Evolutionary conservation across 1,140 invertebrate genomes (phyloP), one percentile per base, ranked within the genome.

Genomic region (Cotesia chilonis): DNA sequence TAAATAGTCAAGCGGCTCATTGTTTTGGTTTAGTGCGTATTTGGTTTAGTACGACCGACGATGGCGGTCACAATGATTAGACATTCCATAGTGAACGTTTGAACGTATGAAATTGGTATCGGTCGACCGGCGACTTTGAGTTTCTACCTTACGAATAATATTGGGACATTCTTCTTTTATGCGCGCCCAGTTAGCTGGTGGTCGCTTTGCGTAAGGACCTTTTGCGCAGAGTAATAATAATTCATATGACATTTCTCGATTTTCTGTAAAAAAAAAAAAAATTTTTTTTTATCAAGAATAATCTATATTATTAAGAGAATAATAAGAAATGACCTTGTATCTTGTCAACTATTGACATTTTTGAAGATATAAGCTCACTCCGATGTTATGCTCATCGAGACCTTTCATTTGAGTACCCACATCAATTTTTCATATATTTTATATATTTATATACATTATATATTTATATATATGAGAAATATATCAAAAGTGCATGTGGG

Each of bases 91-190:
- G 78, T 76, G 41, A 51, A 72, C 72, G 65, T 76, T 67, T 73
- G 64, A 75, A 70, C 64, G 64, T 6, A 61, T 72, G 73, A 78
- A 55, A 71, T 77, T 76, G 79, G 79, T 80, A 74, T 75, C 77
- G 72, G 81, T 77, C 35, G 70, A 76, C 59, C 77, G 70, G 63
- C 76, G 74, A 64, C 14, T 14, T 14, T 14, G 14, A 14, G 71
- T 72, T 59, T 79, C 70, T 87, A 90, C 89, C 84, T 90, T 89
- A 73, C 87, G 85, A 65, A 88, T 79, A 70, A 90, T 84, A 71
- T 76, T 83, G 36, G 89, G 89, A 79, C 87, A 86, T 73, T 89
- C 88, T 74, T 85, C 85, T 67, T 86, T 83, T 74, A 90, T 89
- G 68, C 87, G 83, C 68, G 85, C 84, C 89, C 88, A 89, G 76